Evolutionary conservation across 2,113 vertebrate genomes (phyloP).

Genomic region (Xiphias gladius): DNA sequence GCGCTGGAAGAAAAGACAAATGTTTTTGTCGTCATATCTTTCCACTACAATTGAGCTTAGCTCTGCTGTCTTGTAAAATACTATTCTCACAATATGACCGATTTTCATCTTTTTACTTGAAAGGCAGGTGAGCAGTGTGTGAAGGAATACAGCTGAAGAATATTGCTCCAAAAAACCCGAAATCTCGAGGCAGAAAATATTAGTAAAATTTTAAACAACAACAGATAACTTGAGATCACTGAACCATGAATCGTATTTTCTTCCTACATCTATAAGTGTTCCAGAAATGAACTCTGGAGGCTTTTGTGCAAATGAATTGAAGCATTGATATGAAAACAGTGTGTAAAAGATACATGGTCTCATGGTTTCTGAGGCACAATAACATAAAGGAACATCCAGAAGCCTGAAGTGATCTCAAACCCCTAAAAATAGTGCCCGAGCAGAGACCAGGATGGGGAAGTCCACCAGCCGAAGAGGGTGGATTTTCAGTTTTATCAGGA

Average conservation of each 20-base stretch:
- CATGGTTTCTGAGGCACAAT: conserved; percentile 69
- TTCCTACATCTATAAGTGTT: conserved; percentile 32
- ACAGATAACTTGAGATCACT: conserved; percentile 8
- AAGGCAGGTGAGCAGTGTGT: neutral
- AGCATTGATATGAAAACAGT: conserved; percentile 60
- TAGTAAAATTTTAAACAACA: neutral
- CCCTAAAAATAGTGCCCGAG: conserved; percentile 23
- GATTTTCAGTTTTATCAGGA: neutral
- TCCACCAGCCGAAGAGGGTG: neutral
- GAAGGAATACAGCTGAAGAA: neutral
- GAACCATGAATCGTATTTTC: conserved; percentile 25
- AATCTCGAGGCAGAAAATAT: neutral
- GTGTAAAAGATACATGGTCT: conserved; percentile 45
- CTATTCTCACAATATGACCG: neutral
- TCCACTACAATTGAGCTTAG: conserved; percentile 1
- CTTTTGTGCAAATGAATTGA: conserved; percentile 66
- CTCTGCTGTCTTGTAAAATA: neutral
- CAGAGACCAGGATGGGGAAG: conserved; percentile 39
- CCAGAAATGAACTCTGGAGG: conserved; percentile 45
- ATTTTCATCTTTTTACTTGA: neutral
- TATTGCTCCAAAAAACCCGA: neutral
- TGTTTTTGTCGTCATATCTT: neutral
- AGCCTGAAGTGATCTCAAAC: conserved; percentile 75
- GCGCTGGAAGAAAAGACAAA: neutral
- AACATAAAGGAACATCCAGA: conserved; percentile 56